Evolutionary conservation across 2,888 invertebrate genomes (phyloP), one percentile per base, ranked within the genome.

Genomic region (Campoletis raptor): DNA sequence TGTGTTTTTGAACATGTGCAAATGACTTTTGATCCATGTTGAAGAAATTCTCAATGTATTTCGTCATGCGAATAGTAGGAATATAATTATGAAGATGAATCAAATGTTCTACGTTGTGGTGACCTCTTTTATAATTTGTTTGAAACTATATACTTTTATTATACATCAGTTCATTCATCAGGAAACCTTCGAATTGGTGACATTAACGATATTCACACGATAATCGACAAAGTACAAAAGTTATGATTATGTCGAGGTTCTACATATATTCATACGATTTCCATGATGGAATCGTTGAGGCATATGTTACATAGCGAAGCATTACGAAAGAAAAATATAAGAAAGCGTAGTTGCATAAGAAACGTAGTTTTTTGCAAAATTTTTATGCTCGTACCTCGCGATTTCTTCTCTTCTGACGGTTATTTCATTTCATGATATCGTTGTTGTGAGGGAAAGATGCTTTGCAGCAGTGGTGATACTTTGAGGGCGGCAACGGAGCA

Each of bases 341-440:
- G 52, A 18, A 48, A 48, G 52, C 24, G 52, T 40, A 36, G 64
- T 64, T 42, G 52, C 73, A 79, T 18, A 69, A 42, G 48, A 61
- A 67, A 57, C 79, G 52, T 79, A 79, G 70, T 83, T 80, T 57
- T 74, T 69, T 64, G 77, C 73, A 74, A 61, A 45, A 69, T 73
- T 57, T 81, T 77, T 37, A 74, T 81, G 48, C 24, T 42, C 24
- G 7, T 21, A 7, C 36, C 42, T 24, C 5, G 18, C 77, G 67
- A 78, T 83, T 77, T 69, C 30, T 67, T 24, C 48, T 30, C 40
- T 37, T 52, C 67, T 73, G 72, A 48, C 81, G 67, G 21, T 80
- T 66, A 67, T 69, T 80, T 79, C 83, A 72, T 80, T 45, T 48
- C 66, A 48, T 15, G 21, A 8, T 74, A 40, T 69, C 72, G 57